Evolutionary conservation across 1,140 invertebrate genomes (phyloP).

Genomic region (Probaryconus sp.): DNA sequence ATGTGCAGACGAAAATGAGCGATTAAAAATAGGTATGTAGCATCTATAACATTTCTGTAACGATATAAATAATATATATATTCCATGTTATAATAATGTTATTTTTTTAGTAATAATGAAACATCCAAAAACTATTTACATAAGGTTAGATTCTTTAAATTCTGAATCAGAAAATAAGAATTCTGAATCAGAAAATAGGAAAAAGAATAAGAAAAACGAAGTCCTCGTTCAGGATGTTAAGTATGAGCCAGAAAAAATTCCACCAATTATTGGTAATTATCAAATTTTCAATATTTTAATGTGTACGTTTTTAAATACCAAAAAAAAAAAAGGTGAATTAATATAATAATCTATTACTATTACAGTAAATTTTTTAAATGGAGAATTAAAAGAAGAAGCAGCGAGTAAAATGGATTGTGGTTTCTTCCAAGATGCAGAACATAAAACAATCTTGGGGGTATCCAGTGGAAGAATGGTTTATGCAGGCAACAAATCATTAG

Average conservation of each 20-base stretch:
- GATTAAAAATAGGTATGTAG: too few relatives aligned
- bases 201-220: constrained; percentile 46
- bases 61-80: too few relatives aligned
- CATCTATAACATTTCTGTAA: too few relatives aligned
- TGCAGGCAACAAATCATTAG: constrained; percentile 69
- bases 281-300: background rate
- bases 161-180: too few relatives aligned
- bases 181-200: background rate
- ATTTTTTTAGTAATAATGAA: too few relatives aligned
- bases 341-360: constrained; percentile 13
- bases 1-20: too few relatives aligned
- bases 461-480: constrained; percentile 73
- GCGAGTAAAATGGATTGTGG: constrained; percentile 67
- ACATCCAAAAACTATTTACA: too few relatives aligned
- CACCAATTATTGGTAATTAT: constrained; percentile 70
- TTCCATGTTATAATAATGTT: too few relatives aligned
- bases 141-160: too few relatives aligned
- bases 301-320: constrained; percentile 8
- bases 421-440: constrained; percentile 66
- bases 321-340: constrained; percentile 1
- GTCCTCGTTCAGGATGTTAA: constrained; percentile 67
- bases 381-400: constrained; percentile 68
- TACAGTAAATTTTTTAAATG: constrained; percentile 74
- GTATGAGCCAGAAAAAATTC: constrained; percentile 63
- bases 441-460: constrained; percentile 67